Evolutionary conservation across 2,888 invertebrate genomes (phyloP), one percentile per base, ranked within the genome.

Genomic region (Cylloceria caligata): DNA sequence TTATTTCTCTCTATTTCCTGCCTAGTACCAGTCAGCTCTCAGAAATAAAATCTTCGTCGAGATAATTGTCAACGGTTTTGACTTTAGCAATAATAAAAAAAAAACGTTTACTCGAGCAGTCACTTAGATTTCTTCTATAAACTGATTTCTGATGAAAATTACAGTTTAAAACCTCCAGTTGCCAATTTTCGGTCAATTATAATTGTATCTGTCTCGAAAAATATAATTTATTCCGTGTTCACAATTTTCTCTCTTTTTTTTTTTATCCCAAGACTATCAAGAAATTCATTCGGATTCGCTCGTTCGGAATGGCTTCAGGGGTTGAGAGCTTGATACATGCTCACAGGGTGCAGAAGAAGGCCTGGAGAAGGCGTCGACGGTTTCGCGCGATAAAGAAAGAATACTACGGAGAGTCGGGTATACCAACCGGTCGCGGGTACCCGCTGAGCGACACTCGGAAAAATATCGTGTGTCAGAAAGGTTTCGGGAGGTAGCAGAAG

Each of bases 381-480:
- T 83, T 83, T 81, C 57, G 78, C 79, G 39, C 47, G 77, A 60
- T 68, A 64, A 55, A 45, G 39, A 75, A 47, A 65, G 30, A 64
- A 45, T 11, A 60, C 19, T 21, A 60, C 19, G 39, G 42, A 72
- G 55, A 55, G 45, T 45, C 67, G 55, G 57, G 68, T 55, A 45
- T 34, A 39, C 21, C 39, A 34, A 16, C 39, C 19, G 34, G 55
- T 55, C 71, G 67, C 65, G 67, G 65, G 65, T 69, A 71, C 82
- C 82, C 79, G 79, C 82, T 75, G 79, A 36, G 82, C 79, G 82
- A 64, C 82, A 83, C 78, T 75, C 80, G 78, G 80, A 72, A 83
- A 84, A 83, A 85, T 84, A 85, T 85, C 80, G 78, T 84, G 80
- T 85, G 81, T 80, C 81, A 84, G 83, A 82, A 85, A 85, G 81